Base-by-base conservation (phyloP, 2,888 invertebrate genomes). In the Caenorhabditis imperialis region DNA sequence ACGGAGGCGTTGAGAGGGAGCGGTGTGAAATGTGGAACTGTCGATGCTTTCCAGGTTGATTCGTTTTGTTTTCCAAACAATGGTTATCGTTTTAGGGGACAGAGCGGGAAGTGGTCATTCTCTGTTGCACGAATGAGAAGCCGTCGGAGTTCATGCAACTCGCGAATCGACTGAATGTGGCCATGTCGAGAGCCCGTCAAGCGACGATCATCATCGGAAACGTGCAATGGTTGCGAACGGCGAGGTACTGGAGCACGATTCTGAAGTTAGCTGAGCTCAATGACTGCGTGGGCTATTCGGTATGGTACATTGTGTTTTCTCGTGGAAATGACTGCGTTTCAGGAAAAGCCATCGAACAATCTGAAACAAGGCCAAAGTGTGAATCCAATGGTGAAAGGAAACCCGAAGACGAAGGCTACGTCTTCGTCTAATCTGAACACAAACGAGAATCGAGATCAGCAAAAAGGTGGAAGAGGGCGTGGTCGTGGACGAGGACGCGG, bases 61-160 rank as follows among this genome's bases (percentile, higher is more conserved):
- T 37, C 14, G 3, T 4, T 4, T 12, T n/a, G n/a, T 37, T 37
- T 37, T 37, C 37, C 14, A 37, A 37, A 37, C 6, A 40, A 18
- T 18, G 7, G 20, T 37, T 3, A 10, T 37, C 3, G 12, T 40
- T 40, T 40, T 51, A 63, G 35, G 63, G 63, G 3, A 23, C 63
- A 14, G 63, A 63, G 27, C 27, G 35, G n/a, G 63, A 63, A 12
- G 45, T 63, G 16, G 40, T 63, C 40, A 55, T 63, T 3, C 1
- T 55, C 40, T 63, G 63, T n/a, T 38, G 47, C 22, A 63, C 63
- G 10, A 54, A 54, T 14, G 54, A 54, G 22, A n/a, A 7, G 8
- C 20, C 48, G 6, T 48, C 63, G 4, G 63, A 55, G 2, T 63
- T 63, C 14, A 63, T 63, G 63, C 63, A 63, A 18, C 16, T 48